These are phyloP conservation scores for Bombyx mori DNA, from an alignment of 1,140 invertebrate genomes.

Conservation along the genomic window DNA sequence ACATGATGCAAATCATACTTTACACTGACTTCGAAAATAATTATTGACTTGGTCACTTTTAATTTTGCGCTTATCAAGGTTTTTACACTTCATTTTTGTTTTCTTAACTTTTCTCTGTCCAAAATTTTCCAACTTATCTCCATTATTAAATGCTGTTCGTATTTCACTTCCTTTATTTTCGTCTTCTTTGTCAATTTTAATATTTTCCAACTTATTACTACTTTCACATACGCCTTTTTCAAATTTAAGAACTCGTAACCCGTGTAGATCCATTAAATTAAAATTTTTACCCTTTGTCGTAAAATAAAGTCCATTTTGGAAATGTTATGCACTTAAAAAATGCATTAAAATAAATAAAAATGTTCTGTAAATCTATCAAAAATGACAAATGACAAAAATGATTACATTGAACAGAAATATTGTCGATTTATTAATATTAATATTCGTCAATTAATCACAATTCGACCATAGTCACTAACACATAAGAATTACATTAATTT, in stretches of 20 bases:
- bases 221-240: slow-evolving; percentile 5
- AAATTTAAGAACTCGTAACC: slow-evolving; percentile 14
- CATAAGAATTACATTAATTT: no score
- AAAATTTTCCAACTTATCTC: background rate
- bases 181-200: no score
- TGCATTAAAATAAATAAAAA: slow-evolving; percentile 1
- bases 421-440: no score
- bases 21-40: no score
- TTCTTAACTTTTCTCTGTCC: background rate
- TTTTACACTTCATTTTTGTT: no score
- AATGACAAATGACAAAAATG: slow-evolving; percentile 5
- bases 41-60: background rate
- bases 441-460: no score
- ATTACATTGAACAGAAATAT: background rate
- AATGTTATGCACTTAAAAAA: no score
- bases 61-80: background rate
- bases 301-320: no score
- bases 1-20: no score
- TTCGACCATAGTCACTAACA: no score
- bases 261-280: slow-evolving; percentile 13
- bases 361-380: slow-evolving; percentile 5
- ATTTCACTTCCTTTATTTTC: background rate
- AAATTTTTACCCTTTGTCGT: background rate
- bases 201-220: background rate
- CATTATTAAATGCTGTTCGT: background rate